Conservation (phyloP, 2,797 vertebrate genomes). For the Garrulus glandarius region DNA sequence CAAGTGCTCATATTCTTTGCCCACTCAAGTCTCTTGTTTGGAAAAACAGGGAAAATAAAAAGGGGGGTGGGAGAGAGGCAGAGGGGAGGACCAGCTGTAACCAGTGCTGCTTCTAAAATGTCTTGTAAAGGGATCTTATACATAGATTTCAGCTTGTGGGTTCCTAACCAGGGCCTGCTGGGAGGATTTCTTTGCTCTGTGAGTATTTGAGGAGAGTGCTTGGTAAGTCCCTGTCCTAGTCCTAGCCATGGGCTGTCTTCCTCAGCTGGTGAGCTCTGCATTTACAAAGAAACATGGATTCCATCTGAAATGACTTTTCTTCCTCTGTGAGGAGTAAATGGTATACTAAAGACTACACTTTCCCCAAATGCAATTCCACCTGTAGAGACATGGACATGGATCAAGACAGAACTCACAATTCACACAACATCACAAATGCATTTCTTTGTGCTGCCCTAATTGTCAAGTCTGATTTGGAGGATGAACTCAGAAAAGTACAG, state of each 20-base stretch:
- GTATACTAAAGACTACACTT: background rate
- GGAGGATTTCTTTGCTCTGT: background rate
- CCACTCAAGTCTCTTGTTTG: background rate
- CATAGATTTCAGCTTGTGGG: background rate
- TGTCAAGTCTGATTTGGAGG: background rate
- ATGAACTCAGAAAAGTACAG: background rate
- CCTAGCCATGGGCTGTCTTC: background rate
- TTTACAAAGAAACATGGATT: background rate
- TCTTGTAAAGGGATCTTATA: background rate
- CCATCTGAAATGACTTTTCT: background rate
- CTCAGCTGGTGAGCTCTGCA: background rate
- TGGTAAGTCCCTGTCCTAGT: background rate
- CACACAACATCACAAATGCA: background rate
- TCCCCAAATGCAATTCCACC: background rate
- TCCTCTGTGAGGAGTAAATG: background rate
- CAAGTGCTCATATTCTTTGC: background rate
- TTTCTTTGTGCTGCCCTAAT: background rate
- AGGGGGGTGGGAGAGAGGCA: accelerated
- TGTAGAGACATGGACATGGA: background rate
- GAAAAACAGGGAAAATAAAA: background rate
- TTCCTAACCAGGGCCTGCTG: background rate
- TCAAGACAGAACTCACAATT: background rate
- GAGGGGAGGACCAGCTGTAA: background rate
- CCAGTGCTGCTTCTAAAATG: background rate
- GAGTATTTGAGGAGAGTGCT: background rate